phyloP scores from a whole-genome alignment of 1,140 invertebrate genomes.

The Zaprionus tsacasi region DNA sequence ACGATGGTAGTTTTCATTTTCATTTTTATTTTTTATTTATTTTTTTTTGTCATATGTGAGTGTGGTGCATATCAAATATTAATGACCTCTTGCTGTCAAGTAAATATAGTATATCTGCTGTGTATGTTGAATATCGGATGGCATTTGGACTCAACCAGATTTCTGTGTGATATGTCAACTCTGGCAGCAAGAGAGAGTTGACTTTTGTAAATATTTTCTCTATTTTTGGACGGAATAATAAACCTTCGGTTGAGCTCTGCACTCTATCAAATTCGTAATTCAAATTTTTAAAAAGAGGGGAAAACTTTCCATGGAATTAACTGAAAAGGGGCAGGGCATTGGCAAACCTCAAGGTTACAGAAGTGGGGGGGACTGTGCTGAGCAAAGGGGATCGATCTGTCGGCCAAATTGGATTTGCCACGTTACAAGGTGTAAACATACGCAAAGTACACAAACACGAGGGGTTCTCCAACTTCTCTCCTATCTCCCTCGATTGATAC shows the following conservation, averaged over 20 bases:
- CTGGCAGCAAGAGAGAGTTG: background rate
- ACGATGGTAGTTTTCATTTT: too few species aligned
- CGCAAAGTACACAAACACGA: slow-evolving; percentile 55
- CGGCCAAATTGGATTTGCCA: slow-evolving; percentile 70
- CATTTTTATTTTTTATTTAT: too few species aligned
- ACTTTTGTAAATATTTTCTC: background rate
- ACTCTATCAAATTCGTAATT: background rate
- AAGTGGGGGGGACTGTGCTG: background rate
- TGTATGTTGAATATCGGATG: background rate
- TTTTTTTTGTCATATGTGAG: background rate
- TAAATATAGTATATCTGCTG: slow-evolving; percentile 7
- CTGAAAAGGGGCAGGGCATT: slow-evolving; percentile 16
- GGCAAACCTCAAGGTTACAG: slow-evolving; percentile 23
- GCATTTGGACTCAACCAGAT: background rate
- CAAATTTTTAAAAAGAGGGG: background rate
- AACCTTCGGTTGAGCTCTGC: background rate
- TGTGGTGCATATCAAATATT: slow-evolving; percentile 31
- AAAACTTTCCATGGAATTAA: slow-evolving; percentile 2
- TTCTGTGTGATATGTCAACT: slow-evolving; percentile 7
- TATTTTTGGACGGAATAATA: background rate
- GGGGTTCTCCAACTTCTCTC: background rate
- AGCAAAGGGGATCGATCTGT: background rate
- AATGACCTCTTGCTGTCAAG: background rate
- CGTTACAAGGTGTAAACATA: slow-evolving; percentile 61
- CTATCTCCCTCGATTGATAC: background rate